Evolutionary conservation across 1,140 invertebrate species (phyloP), one percentile per base, ranked within the genome.

Genomic region (Brachionus koreanus): DNA sequence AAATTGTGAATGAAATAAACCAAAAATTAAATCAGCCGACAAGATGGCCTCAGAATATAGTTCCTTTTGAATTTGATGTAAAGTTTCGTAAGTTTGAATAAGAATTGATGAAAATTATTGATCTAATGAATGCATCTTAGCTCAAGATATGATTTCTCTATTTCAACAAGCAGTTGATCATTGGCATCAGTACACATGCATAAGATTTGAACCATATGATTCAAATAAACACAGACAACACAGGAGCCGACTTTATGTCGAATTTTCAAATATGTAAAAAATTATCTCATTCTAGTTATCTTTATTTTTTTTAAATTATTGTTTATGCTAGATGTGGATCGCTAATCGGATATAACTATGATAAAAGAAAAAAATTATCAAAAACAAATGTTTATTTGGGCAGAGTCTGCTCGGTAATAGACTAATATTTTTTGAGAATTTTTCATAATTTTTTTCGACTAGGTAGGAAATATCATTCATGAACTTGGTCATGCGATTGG

Each of bases 401-500:
- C 57, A 35, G 25, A 69, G 7, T 61, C 16, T 82, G 79, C 23
- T 65, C 79, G 7, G 72, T 67, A 49, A 57, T 25, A 74, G 37
- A 43, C 9, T 49, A 61, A 72, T 83, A 12, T 72, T 35, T 49
- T 13, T 42, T 49, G 37, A 33, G 23, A 52, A 10, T 61, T 19
- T 37, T 37, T 74, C 5, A 29, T 74, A 3, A 25, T 16, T 74
- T 74, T 76, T 43, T 25, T 79, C 29, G 5, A 65, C n/a, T 63
- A 84, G 83, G 57, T 85, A 23, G 91, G 91, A 5, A 90, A 91
- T 3, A 88, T 92, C 16, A 86, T 91, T 46, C 92, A 93, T 84
- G 92, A 92, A 86, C 86, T 92, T 5, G 88, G 92, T 84, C 92
- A 92, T 84, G 90, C 91, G 0, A 83, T 92, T 1, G 92, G 92